Evolutionary conservation across 2,797 vertebrate genomes (phyloP), one percentile per base, ranked within the genome.

Genomic region (Alfaro cultratus): DNA sequence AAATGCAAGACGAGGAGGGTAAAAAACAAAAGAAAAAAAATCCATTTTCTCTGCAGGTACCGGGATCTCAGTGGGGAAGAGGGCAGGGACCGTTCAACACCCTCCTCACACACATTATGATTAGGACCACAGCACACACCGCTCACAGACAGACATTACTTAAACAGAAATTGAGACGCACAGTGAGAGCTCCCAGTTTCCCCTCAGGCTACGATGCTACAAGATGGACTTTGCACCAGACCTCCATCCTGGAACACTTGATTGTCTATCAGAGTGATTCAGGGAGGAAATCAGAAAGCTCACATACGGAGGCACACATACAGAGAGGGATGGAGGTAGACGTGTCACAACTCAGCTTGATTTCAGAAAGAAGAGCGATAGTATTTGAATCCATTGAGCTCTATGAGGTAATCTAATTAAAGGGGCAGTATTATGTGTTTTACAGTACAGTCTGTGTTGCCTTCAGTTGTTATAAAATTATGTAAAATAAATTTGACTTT

Each of bases 21-120:
- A 77, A 76, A 82, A 86, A 84, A 76, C 85, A 82, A 86, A n/a
- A n/a, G 83, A 86, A 82, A 91, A 87, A 80, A 91, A 93, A 93
- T 85, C 79, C 3, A 89, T 92, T 91, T 92, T 91, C 90, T 89
- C 80, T 90, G 86, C 85, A 89, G 88, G 87, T 82, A 81, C 82
- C 84, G 83, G 76, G 75, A 84, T 84, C 86, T 83, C 77, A 76
- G 86, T 78, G 57, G 82, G 76, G 75, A 34, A 29, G 29, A 15
- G 29, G n/a, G 73, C 70, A 73, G 51, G 79, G 84, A 72, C 80
- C 73, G 75, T 51, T 85, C 80, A 60, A 80, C 79, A 86, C 78
- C 80, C 72, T 84, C 81, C 73, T 70, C 81, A 74, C 60, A 68
- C 71, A 77, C 68, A 60, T 83, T 81, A 34, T 82, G 84, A 88